Percentiles rank a stretch among this genome's conserved stretches.
phyloP scores from a whole-genome alignment of 2,797 vertebrate genomes.

The Esox masquinongy region DNA sequence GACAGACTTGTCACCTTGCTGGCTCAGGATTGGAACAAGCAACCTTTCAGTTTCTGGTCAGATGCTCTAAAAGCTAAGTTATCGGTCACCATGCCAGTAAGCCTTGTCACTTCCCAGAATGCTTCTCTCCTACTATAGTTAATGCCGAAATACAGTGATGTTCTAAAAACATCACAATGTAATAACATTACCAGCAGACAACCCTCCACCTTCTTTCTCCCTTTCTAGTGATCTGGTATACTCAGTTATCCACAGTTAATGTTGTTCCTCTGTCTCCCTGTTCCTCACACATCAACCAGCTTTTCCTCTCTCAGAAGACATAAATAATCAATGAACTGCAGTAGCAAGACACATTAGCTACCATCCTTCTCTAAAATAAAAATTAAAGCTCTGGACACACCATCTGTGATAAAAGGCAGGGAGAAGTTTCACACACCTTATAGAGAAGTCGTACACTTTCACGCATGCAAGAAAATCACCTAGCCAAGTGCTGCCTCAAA shows the following conservation, averaged over 20 bases:
- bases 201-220: neutral
- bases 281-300: conserved; percentile 42
- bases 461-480: neutral
- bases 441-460: too few species aligned
- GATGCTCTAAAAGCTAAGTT: too few species aligned
- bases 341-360: conserved; percentile 61
- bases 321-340: conserved; percentile 80
- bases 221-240: neutral
- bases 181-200: conserved; percentile 4
- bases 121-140: conserved; percentile 23
- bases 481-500: neutral
- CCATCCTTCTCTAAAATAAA: conserved; percentile 33
- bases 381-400: conserved; percentile 10
- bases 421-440: neutral
- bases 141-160: conserved; percentile 2
- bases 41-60: too few species aligned
- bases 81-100: neutral
- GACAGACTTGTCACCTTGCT: too few species aligned
- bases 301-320: conserved; percentile 57
- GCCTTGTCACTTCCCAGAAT: neutral
- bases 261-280: conserved; percentile 8
- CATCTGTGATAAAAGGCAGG: neutral
- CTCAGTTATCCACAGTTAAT: neutral
- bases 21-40: too few species aligned
- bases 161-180: neutral